A percentile compares a stretch with the other conserved stretches of the same genome.
These are phyloP conservation scores for Pelochelys cantorii DNA, from an alignment of 2,797 vertebrate genomes.

Conservation along the genomic window DNA sequence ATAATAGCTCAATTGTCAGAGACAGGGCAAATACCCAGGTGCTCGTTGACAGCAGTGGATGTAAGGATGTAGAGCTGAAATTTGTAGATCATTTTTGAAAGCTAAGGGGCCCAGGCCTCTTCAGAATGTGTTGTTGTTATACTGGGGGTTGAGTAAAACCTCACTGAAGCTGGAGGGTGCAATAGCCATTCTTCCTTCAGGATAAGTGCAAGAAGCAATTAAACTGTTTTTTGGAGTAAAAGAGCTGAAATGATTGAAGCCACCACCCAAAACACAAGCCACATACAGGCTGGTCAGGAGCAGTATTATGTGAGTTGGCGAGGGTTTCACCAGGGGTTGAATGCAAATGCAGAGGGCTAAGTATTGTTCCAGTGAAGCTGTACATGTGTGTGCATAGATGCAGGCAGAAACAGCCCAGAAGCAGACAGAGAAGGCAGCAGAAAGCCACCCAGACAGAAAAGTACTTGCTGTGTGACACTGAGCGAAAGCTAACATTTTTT, in stretches of 20 bases:
- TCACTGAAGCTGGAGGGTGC: background rate
- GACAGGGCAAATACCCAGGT: background rate
- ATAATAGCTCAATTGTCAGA: background rate
- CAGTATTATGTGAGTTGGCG: background rate
- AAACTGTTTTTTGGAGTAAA: background rate
- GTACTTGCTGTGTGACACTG: background rate
- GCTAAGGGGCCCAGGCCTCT: background rate
- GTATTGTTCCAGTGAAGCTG: background rate
- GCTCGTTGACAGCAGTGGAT: background rate
- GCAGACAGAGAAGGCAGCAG: background rate
- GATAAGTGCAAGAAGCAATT: background rate
- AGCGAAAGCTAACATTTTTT: background rate
- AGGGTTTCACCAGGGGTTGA: background rate
- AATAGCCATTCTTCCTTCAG: background rate
- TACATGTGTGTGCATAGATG: background rate
- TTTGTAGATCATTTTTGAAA: background rate
- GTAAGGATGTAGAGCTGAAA: background rate
- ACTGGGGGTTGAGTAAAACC: background rate
- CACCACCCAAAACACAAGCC: background rate
- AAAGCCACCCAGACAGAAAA: background rate
- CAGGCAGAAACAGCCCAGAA: background rate
- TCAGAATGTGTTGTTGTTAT: background rate
- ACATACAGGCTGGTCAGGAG: background rate
- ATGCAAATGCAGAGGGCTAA: background rate
- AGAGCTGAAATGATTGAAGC: background rate